phyloP scores from a whole-genome alignment of 2,113 vertebrate genomes.

The Vidua chalybeata region DNA sequence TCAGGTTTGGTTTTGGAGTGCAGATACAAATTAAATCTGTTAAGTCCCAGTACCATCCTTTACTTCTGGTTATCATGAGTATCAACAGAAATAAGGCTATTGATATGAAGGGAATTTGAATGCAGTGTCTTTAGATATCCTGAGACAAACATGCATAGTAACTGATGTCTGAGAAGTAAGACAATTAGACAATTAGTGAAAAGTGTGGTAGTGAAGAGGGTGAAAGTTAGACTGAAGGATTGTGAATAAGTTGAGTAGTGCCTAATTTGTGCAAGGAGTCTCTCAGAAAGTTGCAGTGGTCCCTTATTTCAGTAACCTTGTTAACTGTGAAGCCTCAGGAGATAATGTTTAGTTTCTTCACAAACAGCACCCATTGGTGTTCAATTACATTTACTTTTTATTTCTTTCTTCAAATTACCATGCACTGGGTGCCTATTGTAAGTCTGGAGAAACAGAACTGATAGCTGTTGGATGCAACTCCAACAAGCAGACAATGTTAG shows the following conservation, averaged over 20 bases:
- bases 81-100: neutral
- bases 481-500: neutral
- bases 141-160: neutral
- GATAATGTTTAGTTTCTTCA: neutral
- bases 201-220: neutral
- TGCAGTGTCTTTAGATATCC: neutral
- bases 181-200: neutral
- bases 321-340: neutral
- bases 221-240: neutral
- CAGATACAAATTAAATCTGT: neutral
- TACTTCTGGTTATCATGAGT: neutral
- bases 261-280: neutral
- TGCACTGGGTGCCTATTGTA: fast-evolving
- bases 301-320: neutral
- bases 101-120: neutral
- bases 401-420: neutral
- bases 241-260: neutral
- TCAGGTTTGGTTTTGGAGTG: neutral
- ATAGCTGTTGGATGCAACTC: neutral
- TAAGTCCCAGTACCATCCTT: neutral
- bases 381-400: neutral
- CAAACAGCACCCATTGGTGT: neutral
- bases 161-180: neutral
- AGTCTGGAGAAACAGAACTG: neutral
- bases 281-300: neutral